Percentiles rank a stretch among this genome's conserved stretches.
Evolutionary conservation across 2,888 invertebrate genomes (phyloP).

Genomic region (Scelioninae gen. 1): DNA sequence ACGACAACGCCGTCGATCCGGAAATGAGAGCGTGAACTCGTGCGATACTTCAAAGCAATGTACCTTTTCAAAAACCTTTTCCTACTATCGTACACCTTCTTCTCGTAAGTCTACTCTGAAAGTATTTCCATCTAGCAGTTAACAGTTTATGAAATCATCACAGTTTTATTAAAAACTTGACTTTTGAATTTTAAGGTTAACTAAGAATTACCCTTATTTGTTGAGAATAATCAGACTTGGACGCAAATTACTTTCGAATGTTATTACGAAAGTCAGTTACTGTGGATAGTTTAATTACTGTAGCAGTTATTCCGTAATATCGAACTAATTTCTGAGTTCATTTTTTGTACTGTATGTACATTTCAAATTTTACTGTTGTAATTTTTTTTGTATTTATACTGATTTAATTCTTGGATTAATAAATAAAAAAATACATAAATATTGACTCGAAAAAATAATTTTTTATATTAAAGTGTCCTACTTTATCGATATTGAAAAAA

Average conservation of each 20-base stretch:
- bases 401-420: no score
- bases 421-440: no score
- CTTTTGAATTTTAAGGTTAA: constrained; percentile 51
- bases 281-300: constrained; percentile 36
- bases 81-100: background rate
- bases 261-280: constrained; percentile 53
- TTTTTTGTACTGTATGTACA: no score
- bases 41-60: constrained; percentile 7
- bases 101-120: background rate
- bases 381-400: no score
- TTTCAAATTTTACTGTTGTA: no score
- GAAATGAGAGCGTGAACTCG: constrained; percentile 37
- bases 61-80: constrained; percentile 2
- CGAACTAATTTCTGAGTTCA: constrained; percentile 28
- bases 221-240: constrained; percentile 24
- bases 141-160: background rate
- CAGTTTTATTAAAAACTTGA: constrained; percentile 3
- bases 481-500: no score
- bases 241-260: constrained; percentile 53
- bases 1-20: constrained; percentile 15
- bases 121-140: background rate
- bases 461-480: no score
- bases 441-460: no score
- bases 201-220: constrained; percentile 60
- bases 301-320: constrained; percentile 37